Evolutionary conservation across 2,888 invertebrate genomes (phyloP), one percentile per base, ranked within the genome.

Genomic region (Ochropleura leucogaster): DNA sequence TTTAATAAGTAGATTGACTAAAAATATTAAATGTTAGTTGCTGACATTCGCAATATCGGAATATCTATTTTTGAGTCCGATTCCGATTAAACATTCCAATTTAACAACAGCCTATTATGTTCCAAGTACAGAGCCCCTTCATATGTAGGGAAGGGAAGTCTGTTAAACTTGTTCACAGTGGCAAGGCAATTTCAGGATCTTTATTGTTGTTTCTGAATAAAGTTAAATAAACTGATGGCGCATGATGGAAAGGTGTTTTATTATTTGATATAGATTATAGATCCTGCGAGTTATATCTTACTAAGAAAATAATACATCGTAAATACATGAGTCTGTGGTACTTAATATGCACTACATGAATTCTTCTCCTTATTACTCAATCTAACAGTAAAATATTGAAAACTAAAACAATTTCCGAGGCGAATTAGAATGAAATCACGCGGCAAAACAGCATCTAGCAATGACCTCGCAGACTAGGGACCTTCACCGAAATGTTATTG

Each of bases 401-500:
- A 70, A 64, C 40, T 47, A 55, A 79, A 70, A 79, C 77, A 49
- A 79, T 73, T 79, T 68, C 68, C 51, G 46, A 47, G 18, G 47
- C 53, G 65, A 80, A 79, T 83, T 77, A 80, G 83, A 84, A 84
- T 80, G 65, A 84, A 86, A 83, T 88, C 85, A 88, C 76, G 75
- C 79, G 66, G 84, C 77, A 85, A 89, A 89, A 87, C 88, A 89
- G 87, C 81, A 86, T 91, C 88, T 89, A 90, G 87, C 79, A 82
- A 76, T 88, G 93, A 91, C 96, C 96, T 95, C 95, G 94, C 46
- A 79, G 82, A 91, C 92, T 93, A 91, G 92, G 92, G 94, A 95
- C 96, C 96, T 96, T 96, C 95, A 92, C 93, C 93, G 88, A 96
- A 96, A 95, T 96, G 96, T 93, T 95, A 96, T 88, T 92, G 86